phyloP scores from a whole-genome alignment of 2,888 invertebrate genomes.

The Encarsia formosa region DNA sequence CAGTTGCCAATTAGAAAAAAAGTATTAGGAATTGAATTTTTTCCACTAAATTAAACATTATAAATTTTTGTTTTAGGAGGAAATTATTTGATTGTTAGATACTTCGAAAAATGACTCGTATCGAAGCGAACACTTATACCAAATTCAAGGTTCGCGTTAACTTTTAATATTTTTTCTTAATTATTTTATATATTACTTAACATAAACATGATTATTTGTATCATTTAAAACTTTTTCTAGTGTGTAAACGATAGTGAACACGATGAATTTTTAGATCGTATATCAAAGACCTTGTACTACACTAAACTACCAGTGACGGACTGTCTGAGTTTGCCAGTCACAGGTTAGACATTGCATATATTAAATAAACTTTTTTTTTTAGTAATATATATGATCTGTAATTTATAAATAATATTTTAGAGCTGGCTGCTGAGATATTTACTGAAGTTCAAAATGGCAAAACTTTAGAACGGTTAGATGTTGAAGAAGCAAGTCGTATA shows the following conservation, averaged over 20 bases:
- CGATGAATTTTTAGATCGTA: constrained; percentile 73
- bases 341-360: constrained; percentile 56
- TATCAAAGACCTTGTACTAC: constrained; percentile 86
- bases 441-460: constrained; percentile 72
- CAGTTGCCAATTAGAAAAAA: too few species aligned
- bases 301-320: constrained; percentile 71
- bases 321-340: constrained; percentile 71
- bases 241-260: constrained; percentile 60
- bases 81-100: background rate
- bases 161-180: too few species aligned
- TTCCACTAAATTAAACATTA: too few species aligned
- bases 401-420: constrained; percentile 56
- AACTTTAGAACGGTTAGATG: constrained; percentile 71
- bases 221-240: background rate
- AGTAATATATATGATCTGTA: constrained; percentile 16
- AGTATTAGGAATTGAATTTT: too few species aligned
- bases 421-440: constrained; percentile 81
- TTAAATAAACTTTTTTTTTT: constrained; percentile 2
- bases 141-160: too few species aligned
- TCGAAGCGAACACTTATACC: too few species aligned
- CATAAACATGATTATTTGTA: background rate
- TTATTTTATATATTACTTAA: too few species aligned
- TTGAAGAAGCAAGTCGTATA: constrained; percentile 72
- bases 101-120: constrained; percentile 52
- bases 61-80: too few species aligned